phyloP scores from a whole-genome alignment of 2,888 invertebrate species.

The Orthosia incerta region DNA sequence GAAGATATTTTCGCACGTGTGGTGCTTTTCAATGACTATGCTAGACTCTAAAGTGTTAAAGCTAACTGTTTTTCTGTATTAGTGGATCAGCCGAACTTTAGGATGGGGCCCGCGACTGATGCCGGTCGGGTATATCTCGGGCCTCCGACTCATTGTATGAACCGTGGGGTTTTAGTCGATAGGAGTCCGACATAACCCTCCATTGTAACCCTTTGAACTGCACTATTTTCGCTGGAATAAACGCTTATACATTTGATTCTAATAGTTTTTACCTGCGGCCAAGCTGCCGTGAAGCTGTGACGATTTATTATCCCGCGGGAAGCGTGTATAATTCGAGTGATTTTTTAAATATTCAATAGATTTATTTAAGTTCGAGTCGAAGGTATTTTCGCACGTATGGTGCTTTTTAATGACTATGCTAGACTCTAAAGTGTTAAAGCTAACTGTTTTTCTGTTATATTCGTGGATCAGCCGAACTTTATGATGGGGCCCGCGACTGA shows the following conservation, averaged over 20 bases:
- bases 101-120: neutral
- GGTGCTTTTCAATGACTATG: neutral
- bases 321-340: slow-evolving; percentile 32
- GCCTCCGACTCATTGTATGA: neutral
- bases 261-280: slow-evolving; percentile 27
- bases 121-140: neutral
- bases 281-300: slow-evolving; percentile 34
- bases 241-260: slow-evolving; percentile 44
- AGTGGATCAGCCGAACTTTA: neutral
- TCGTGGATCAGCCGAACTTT: neutral
- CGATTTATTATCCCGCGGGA: slow-evolving; percentile 49
- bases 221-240: slow-evolving; percentile 39
- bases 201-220: too few species aligned
- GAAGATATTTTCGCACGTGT: slow-evolving; percentile 5
- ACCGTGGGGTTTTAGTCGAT: neutral
- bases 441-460: neutral
- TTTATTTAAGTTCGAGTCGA: slow-evolving; percentile 36
- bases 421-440: neutral
- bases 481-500: neutral
- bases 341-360: slow-evolving; percentile 43
- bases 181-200: neutral
- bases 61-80: neutral
- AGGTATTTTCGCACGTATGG: slow-evolving; percentile 5
- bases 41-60: neutral
- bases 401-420: neutral